Evolutionary conservation across 2,888 invertebrate genomes (phyloP).

Genomic region (Rhingia rostrata): DNA sequence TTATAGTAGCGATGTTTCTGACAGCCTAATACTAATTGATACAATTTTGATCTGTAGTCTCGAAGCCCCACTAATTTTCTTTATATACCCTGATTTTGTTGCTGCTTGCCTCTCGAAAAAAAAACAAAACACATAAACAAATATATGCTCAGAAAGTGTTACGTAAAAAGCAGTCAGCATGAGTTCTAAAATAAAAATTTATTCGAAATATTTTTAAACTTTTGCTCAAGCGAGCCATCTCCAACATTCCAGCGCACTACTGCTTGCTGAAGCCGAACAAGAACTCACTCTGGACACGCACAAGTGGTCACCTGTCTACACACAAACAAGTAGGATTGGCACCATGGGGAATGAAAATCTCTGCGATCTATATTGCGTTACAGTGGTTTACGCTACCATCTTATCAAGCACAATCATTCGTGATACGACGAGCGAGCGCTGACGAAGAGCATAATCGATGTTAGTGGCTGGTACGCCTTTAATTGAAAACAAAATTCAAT

Average conservation of each 20-base stretch:
- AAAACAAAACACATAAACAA: conserved; percentile 36
- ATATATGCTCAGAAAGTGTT: conserved; percentile 21
- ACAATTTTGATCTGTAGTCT: not conserved
- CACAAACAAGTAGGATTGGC: conserved; percentile 4
- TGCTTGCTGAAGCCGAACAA: conserved; percentile 49
- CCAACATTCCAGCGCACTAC: not conserved
- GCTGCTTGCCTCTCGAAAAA: not conserved
- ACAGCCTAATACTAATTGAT: too few relatives aligned
- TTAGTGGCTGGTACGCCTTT: conserved; percentile 8
- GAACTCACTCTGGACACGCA: conserved; percentile 54
- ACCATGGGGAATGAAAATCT: conserved; percentile 2
- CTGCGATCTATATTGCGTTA: not conserved
- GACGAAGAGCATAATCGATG: not conserved
- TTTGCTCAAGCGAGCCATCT: conserved; percentile 1
- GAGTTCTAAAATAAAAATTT: too few relatives aligned
- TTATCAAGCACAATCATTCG: conserved; percentile 19
- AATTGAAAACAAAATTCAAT: conserved; percentile 38
- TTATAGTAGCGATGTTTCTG: too few relatives aligned
- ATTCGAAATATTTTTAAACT: not conserved
- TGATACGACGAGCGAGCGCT: not conserved
- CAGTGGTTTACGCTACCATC: not conserved
- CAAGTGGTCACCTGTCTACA: conserved; percentile 47
- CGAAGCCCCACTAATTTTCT: not conserved
- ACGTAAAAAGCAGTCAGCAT: not conserved
- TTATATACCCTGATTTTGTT: too few relatives aligned